phyloP scores from a whole-genome alignment of 2,888 invertebrate species.

The Agrypnus murinus region DNA sequence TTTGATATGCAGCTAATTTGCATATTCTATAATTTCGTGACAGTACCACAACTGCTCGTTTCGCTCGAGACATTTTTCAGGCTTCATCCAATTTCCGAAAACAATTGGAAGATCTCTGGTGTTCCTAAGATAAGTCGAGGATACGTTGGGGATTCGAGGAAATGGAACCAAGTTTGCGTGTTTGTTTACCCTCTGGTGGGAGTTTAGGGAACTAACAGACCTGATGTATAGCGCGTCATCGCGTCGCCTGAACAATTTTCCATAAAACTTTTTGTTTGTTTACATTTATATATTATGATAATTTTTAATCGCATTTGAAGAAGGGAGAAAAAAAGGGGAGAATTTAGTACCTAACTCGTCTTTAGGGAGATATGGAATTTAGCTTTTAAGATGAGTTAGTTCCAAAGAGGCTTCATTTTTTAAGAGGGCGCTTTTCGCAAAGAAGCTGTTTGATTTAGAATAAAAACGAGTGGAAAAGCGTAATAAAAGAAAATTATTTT shows the following conservation, averaged over 20 bases:
- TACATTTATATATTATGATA: slow-evolving; percentile 15
- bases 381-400: too few relatives aligned
- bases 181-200: slow-evolving; percentile 59
- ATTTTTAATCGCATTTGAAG: slow-evolving; percentile 9
- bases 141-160: slow-evolving; percentile 60
- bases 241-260: slow-evolving; percentile 62
- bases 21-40: slow-evolving; percentile 35
- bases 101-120: slow-evolving; percentile 65
- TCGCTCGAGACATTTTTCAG: slow-evolving; percentile 69
- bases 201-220: slow-evolving; percentile 47
- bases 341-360: neutral
- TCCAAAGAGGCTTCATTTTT: too few relatives aligned
- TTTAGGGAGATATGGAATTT: too few relatives aligned
- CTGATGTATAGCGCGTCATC: slow-evolving; percentile 60
- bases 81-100: slow-evolving; percentile 73
- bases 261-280: slow-evolving; percentile 30
- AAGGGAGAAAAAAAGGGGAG: neutral
- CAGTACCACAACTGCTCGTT: slow-evolving; percentile 39
- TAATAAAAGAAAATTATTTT: neutral
- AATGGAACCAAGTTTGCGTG: slow-evolving; percentile 64
- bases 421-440: too few relatives aligned
- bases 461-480: too few relatives aligned
- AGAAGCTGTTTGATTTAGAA: too few relatives aligned
- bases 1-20: slow-evolving; percentile 35
- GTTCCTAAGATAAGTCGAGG: slow-evolving; percentile 54